A percentile compares a stretch with the other conserved stretches of the same genome.
These are phyloP conservation scores for Orthosia cruda DNA, from an alignment of 2,888 invertebrate species.

Conservation along the genomic window DNA sequence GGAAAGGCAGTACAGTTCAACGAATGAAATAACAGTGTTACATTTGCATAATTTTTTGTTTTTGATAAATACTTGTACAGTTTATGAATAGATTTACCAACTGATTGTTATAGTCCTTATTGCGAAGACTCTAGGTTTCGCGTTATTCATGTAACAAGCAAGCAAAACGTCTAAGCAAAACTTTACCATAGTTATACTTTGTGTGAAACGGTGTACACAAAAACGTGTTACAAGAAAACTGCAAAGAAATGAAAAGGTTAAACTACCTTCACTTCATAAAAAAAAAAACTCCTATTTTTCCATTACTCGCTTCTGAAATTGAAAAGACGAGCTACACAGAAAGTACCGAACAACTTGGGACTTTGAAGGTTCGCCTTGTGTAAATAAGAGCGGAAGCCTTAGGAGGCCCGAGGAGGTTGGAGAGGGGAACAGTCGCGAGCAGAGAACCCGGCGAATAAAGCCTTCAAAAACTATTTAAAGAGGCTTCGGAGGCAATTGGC, in stretches of 20 bases:
- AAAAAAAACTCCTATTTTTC: slow-evolving; percentile 62
- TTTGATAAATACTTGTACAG: neutral
- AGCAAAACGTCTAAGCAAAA: neutral
- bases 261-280: slow-evolving; percentile 34
- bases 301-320: slow-evolving; percentile 73
- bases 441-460: slow-evolving; percentile 79
- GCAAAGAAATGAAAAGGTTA: slow-evolving; percentile 22
- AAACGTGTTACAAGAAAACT: slow-evolving; percentile 23
- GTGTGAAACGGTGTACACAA: neutral
- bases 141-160: neutral
- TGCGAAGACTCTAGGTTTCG: too few relatives aligned
- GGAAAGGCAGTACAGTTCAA: neutral
- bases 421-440: slow-evolving; percentile 76
- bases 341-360: slow-evolving; percentile 81
- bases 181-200: neutral
- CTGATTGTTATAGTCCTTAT: neutral
- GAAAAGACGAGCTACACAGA: slow-evolving; percentile 73
- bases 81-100: neutral
- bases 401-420: slow-evolving; percentile 63
- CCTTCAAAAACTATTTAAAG: slow-evolving; percentile 89
- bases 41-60: neutral
- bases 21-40: neutral
- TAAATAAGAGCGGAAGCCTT: slow-evolving; percentile 84
- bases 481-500: slow-evolving; percentile 85
- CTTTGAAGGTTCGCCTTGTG: slow-evolving; percentile 84